phyloP scores from a whole-genome alignment of 2,797 vertebrate genomes.

The Rhinella marina region DNA sequence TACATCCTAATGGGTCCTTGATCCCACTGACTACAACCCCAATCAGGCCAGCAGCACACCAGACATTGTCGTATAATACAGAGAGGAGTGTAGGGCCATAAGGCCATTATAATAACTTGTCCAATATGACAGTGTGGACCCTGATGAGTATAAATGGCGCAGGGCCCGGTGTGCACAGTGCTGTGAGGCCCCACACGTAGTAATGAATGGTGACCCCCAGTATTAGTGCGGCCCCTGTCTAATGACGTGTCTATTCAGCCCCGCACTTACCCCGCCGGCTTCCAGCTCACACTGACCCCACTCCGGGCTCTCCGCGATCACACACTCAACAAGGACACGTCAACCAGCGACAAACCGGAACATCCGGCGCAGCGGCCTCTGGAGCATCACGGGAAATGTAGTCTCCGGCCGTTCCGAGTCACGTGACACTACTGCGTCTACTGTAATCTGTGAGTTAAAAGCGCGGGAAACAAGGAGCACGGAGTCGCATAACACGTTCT shows the following conservation, averaged over 20 bases:
- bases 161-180: too few relatives aligned
- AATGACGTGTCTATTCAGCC: too few relatives aligned
- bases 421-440: neutral
- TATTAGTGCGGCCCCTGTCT: too few relatives aligned
- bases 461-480: neutral
- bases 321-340: neutral
- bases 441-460: neutral
- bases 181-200: too few relatives aligned
- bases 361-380: neutral
- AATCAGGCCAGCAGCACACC: too few relatives aligned
- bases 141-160: too few relatives aligned
- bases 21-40: neutral
- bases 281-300: neutral
- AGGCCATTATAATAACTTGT: too few relatives aligned
- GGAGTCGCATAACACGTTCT: too few relatives aligned
- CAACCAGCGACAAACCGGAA: neutral
- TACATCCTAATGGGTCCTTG: too few relatives aligned
- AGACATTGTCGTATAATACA: neutral
- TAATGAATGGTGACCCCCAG: too few relatives aligned
- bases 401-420: neutral
- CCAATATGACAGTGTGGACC: too few relatives aligned
- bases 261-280: neutral
- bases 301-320: neutral
- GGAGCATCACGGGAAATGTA: conserved; percentile 16
- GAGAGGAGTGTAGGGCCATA: too few relatives aligned